Percentiles rank a stretch among this genome's conserved stretches.
These are phyloP conservation scores for Gavialis gangeticus DNA, from an alignment of 2,113 vertebrate genomes.

Conservation along the genomic window DNA sequence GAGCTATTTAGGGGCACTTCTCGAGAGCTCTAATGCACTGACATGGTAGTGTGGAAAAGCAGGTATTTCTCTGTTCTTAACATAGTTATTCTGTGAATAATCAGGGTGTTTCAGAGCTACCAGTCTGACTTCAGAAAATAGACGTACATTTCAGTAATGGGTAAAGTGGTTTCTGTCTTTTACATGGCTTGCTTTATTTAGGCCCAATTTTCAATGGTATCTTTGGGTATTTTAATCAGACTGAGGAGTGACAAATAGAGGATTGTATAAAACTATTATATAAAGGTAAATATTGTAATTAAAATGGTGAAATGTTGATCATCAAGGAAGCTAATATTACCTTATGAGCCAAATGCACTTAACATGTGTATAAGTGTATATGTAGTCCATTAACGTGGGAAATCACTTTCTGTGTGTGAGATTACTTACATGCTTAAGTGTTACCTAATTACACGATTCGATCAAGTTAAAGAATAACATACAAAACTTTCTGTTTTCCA, in stretches of 20 bases:
- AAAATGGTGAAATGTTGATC: no score
- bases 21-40: conserved; percentile 37
- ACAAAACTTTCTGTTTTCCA: neutral
- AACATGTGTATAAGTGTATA: neutral
- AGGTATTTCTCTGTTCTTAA: conserved; percentile 39
- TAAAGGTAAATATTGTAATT: neutral
- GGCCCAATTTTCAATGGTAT: neutral
- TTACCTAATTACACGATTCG: neutral
- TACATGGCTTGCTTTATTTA: neutral
- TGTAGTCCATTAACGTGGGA: neutral
- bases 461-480: neutral
- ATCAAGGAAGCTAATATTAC: neutral
- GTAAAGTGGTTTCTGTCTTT: conserved; percentile 9
- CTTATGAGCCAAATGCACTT: neutral
- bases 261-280: neutral
- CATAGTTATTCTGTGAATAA: conserved; percentile 45
- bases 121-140: conserved; percentile 43
- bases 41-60: conserved; percentile 22
- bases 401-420: neutral
- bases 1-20: conserved; percentile 38
- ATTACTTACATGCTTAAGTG: neutral
- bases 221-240: neutral
- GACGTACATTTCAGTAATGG: conserved; percentile 16
- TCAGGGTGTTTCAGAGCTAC: conserved; percentile 53
- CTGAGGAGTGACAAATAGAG: neutral